phyloP scores from a whole-genome alignment of 1,140 invertebrate genomes.

The Aricia agestis region DNA sequence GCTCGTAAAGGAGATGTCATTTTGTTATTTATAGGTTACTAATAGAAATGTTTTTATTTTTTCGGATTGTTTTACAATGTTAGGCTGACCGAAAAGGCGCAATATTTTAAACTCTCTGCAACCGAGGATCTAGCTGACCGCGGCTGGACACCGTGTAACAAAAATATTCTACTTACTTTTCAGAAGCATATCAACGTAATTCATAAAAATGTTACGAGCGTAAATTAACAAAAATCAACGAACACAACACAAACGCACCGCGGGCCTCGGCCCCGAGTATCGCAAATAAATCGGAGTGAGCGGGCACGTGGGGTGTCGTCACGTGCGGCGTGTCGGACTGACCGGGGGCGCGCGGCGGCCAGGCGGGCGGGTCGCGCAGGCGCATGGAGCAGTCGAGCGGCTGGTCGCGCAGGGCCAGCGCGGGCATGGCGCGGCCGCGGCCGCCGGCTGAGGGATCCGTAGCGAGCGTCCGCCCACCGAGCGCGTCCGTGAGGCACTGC shows the following conservation, averaged over 20 bases:
- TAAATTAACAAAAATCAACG: constrained; percentile 15
- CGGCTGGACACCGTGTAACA: constrained; percentile 7
- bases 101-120: background rate
- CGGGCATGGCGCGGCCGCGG: constrained; percentile 70
- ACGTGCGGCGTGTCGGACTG: constrained; percentile 38
- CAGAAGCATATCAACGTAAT: constrained; percentile 22
- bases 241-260: constrained; percentile 27
- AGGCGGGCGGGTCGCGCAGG: constrained; percentile 63
- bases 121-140: background rate
- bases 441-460: constrained; percentile 61
- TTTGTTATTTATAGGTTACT: background rate
- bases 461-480: constrained; percentile 59
- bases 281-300: constrained; percentile 12
- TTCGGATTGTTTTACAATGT: background rate
- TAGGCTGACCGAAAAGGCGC: background rate
- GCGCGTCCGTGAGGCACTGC: constrained; percentile 65
- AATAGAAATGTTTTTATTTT: background rate
- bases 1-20: background rate
- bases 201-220: constrained; percentile 16
- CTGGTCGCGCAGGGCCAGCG: constrained; percentile 70
- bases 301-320: constrained; percentile 25
- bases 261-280: constrained; percentile 11
- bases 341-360: constrained; percentile 65
- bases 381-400: constrained; percentile 72
- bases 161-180: constrained; percentile 32